Evolutionary conservation across 2,888 invertebrate genomes (phyloP).

Genomic region (Cheilosia soror): DNA sequence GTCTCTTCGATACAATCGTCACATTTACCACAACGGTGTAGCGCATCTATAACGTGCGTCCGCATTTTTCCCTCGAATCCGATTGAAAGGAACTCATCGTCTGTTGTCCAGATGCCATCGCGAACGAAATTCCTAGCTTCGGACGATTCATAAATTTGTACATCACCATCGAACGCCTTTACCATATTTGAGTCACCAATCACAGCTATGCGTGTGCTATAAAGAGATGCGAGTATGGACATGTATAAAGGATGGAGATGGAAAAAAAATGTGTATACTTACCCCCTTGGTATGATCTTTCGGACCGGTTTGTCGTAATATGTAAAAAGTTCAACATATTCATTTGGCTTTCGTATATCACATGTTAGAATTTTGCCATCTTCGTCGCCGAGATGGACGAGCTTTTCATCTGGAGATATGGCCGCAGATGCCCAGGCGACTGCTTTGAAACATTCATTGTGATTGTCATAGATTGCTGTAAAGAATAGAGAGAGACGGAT

Average conservation of each 20-base stretch:
- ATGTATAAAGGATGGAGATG: neutral
- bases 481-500: neutral
- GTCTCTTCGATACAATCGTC: slow-evolving; percentile 58
- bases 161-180: slow-evolving; percentile 68
- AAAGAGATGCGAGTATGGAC: neutral
- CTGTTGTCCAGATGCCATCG: slow-evolving; percentile 63
- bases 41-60: slow-evolving; percentile 72
- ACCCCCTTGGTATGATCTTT: slow-evolving; percentile 67
- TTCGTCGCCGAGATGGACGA: slow-evolving; percentile 69
- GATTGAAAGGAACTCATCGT: slow-evolving; percentile 67
- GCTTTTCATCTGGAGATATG: slow-evolving; percentile 67
- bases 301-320: slow-evolving; percentile 69
- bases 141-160: slow-evolving; percentile 70
- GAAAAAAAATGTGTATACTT: neutral
- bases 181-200: slow-evolving; percentile 71
- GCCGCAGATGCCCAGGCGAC: slow-evolving; percentile 68
- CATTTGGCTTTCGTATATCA: slow-evolving; percentile 75
- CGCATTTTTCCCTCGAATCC: slow-evolving; percentile 67
- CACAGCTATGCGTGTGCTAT: slow-evolving; percentile 63
- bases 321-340: slow-evolving; percentile 63
- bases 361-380: slow-evolving; percentile 67
- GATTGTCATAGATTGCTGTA: slow-evolving; percentile 68
- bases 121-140: slow-evolving; percentile 67
- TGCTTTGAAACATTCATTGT: slow-evolving; percentile 68
- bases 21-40: slow-evolving; percentile 70